Base-by-base conservation (phyloP, 2,113 vertebrate genomes). In the Nothoprocta perdicaria region DNA sequence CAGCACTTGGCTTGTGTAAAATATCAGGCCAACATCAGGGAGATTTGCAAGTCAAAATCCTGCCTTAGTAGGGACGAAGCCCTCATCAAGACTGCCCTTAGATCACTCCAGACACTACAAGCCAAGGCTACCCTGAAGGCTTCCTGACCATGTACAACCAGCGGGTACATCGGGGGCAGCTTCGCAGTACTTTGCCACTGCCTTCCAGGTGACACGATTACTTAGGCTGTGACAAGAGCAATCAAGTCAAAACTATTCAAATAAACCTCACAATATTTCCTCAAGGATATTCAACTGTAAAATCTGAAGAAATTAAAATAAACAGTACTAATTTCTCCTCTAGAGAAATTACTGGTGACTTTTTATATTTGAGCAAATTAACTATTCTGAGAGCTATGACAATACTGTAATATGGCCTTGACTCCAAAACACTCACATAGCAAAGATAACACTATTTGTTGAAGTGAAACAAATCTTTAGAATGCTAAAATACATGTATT, bases 101-200 rank as follows among this genome's bases (percentile, higher is more conserved):
- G 9, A 58, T 27, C 41, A 67, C 29, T n/a, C 58, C 63, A 21
- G 17, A 63, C 46, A 67, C 9, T 17, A 10, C 6, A 58, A 78
- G 12, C 21, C 68, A 12, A 13, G 86, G 35, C 14, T 19, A 19
- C 50, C 35, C 46, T 26, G 45, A 53, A 71, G 35, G 17, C 29
- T n/a, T 50, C 5, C 1, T 16, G n/a, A 69, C 65, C 6, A 43
- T 38, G 22, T 16, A 43, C 21, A 17, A 81, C 8, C 73, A 12
- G 46, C 46, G 55, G 33, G 24, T 45, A 60, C 9, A 50, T 41
- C 14, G 38, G 6, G 57, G 22, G 13, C 27, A 55, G 55, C 31
- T 80, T 6, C 0, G 1, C 13, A 1, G 0, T 52, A 46, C 0
- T 57, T 57, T 62, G 22, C n/a, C 65, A 62, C 2, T 0, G 77